These are phyloP conservation scores for Gallinago undulata DNA, from an alignment of 2,113 vertebrate species.

Conservation along the genomic window DNA sequence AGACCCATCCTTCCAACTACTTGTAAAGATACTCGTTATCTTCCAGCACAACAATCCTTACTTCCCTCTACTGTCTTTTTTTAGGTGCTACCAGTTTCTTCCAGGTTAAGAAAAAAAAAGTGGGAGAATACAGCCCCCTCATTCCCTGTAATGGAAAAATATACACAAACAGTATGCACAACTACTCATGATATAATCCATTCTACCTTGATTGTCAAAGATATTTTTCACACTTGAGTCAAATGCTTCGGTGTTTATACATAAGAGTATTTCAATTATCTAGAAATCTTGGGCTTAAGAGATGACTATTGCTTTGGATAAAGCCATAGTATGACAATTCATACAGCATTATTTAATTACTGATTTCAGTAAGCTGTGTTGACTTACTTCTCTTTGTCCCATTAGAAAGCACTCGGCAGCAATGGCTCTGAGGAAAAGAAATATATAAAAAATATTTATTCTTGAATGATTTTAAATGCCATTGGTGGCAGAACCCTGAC, in stretches of 20 bases:
- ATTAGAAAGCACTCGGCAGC: constrained; percentile 89
- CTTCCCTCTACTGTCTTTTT: not conserved
- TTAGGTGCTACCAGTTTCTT: not conserved
- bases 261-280: not conserved
- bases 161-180: not conserved
- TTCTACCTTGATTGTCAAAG: not conserved
- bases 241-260: not conserved
- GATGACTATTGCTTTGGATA: not conserved
- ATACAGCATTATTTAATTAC: not conserved
- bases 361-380: not conserved
- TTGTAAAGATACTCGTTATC: not conserved
- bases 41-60: not conserved
- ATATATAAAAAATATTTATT: constrained; percentile 78
- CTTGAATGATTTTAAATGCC: constrained; percentile 60
- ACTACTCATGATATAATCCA: not conserved
- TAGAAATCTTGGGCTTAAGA: not conserved
- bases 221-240: not conserved
- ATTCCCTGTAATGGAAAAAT: not conserved
- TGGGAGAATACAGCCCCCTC: not conserved
- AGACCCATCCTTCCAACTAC: not conserved
- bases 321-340: not conserved
- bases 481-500: constrained; percentile 73
- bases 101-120: not conserved
- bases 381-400: constrained; percentile 90
- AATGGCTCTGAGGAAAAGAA: constrained; percentile 87